Conservation (phyloP, 23 tunicate genomes). For the Ascidia mentula region DNA sequence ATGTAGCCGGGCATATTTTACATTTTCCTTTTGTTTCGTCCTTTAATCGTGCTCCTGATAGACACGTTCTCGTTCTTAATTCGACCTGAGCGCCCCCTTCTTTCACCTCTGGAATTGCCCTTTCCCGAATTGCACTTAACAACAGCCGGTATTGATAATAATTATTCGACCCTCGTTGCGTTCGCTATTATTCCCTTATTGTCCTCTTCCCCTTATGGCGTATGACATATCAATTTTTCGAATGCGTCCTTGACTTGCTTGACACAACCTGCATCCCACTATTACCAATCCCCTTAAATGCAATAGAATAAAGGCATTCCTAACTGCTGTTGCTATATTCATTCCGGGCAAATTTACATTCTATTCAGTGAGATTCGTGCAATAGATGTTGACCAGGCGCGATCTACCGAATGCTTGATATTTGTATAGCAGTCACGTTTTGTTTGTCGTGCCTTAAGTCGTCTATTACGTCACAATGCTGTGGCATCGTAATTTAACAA, state of each 20-base stretch:
- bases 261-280: too few species aligned
- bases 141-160: neutral
- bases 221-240: too few species aligned
- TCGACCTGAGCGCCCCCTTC: too few species aligned
- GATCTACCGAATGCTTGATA: neutral
- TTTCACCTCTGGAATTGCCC: too few species aligned
- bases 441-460: slow-evolving; percentile 3
- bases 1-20: slow-evolving; percentile 1
- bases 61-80: neutral
- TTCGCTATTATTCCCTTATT: too few species aligned
- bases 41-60: neutral
- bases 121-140: too few species aligned
- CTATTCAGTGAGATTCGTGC: neutral
- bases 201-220: too few species aligned
- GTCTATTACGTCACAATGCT: neutral
- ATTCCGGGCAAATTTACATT: neutral
- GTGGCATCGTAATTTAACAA: neutral
- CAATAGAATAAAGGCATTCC: too few species aligned
- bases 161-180: too few species aligned
- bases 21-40: neutral
- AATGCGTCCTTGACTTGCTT: too few species aligned
- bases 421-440: neutral
- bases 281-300: too few species aligned
- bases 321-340: too few species aligned
- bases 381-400: neutral